phyloP scores from a whole-genome alignment of 2,888 invertebrate species.

The Xestia c-nigrum region DNA sequence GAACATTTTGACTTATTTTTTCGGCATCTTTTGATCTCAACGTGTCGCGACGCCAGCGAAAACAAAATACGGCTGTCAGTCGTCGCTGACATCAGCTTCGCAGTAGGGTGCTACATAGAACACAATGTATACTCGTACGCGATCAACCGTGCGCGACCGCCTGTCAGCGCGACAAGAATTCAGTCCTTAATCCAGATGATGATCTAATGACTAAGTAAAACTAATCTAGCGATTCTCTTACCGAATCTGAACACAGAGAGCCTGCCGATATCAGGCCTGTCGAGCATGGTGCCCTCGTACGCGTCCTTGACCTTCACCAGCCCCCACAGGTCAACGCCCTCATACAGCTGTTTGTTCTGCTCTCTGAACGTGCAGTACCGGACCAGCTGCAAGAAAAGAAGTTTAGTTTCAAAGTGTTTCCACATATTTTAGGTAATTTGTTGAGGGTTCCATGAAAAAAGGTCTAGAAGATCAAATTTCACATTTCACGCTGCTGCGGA shows the following conservation, averaged over 20 bases:
- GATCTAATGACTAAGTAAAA: too few relatives aligned
- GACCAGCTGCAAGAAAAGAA: conserved; percentile 75
- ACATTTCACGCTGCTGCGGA: not conserved
- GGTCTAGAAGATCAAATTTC: not conserved
- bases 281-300: conserved; percentile 81
- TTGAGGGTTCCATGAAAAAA: not conserved
- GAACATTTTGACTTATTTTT: too few relatives aligned
- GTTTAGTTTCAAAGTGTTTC: not conserved
- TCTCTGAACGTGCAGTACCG: conserved; percentile 82
- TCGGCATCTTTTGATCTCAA: too few relatives aligned
- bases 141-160: too few relatives aligned
- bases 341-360: conserved; percentile 78
- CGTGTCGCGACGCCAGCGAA: too few relatives aligned
- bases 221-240: conserved; percentile 64
- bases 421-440: not conserved
- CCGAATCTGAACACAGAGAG: conserved; percentile 83
- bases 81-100: too few relatives aligned
- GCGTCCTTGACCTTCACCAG: conserved; percentile 77
- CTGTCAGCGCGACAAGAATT: too few relatives aligned
- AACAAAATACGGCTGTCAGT: too few relatives aligned
- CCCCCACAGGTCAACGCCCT: conserved; percentile 85
- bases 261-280: conserved; percentile 82
- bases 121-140: too few relatives aligned
- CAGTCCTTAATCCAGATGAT: too few relatives aligned
- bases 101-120: too few relatives aligned